Percentiles rank a stretch among this genome's conserved stretches.
phyloP scores from a whole-genome alignment of 1,140 invertebrate species.

The Gyrodactylus salaris region DNA sequence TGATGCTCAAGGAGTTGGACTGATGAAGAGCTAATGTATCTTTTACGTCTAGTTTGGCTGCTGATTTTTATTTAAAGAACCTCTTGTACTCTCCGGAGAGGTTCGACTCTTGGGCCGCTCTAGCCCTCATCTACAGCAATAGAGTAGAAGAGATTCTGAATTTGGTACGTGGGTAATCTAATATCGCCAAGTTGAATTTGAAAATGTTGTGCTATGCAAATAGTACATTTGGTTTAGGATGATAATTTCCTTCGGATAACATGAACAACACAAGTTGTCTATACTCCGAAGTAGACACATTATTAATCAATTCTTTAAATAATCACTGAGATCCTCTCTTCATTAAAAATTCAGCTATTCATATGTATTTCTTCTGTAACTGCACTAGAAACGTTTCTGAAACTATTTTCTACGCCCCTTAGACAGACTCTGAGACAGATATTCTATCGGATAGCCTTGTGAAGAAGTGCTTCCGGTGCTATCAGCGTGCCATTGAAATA shows the following conservation, averaged over 20 bases:
- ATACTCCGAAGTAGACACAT: background rate
- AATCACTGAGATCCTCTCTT: background rate
- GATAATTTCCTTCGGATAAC: background rate
- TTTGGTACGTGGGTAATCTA: background rate
- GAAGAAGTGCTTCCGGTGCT: background rate
- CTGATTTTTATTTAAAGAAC: conserved; percentile 1
- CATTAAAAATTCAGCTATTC: no score
- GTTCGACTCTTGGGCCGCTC: background rate
- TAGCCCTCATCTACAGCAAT: background rate
- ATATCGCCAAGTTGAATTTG: background rate
- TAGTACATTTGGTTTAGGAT: no score
- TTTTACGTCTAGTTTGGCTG: background rate
- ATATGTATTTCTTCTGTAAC: no score
- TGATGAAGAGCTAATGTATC: background rate
- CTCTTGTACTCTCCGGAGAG: background rate
- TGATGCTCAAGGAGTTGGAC: background rate
- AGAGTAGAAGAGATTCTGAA: background rate
- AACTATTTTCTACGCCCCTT: no score
- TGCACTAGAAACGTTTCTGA: no score
- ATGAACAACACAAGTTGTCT: background rate
- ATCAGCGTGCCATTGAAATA: background rate
- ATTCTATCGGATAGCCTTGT: background rate
- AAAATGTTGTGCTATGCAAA: no score
- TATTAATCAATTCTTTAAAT: background rate
- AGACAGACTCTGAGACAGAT: background rate